Evolutionary conservation across 2,888 invertebrate species (phyloP), one percentile per base, ranked within the genome.

Genomic region (Acleris sparsana): DNA sequence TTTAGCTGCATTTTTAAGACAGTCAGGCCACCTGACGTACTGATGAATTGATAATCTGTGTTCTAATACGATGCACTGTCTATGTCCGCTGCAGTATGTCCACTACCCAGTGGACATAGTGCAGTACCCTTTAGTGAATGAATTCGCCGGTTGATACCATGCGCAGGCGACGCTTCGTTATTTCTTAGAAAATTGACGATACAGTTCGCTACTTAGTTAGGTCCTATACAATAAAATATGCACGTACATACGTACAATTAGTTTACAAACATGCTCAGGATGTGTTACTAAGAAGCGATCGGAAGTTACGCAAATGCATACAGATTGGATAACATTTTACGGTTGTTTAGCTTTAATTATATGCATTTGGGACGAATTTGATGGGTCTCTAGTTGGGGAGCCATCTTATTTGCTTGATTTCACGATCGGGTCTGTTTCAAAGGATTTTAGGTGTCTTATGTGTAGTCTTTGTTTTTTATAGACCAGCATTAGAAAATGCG

Each of bases 231-330:
- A 44, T 44, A n/a, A 44, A 44, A 44, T 20, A 25, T 25, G n/a
- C 5, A 22, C 22, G 44, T 33, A 22, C 22, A 25, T 33, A 13
- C 22, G 18, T 33, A 29, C 43, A 16, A 44, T 44, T 44, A 25
- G 56, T 63, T 57, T 63, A 57, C 22, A 52, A 57, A 63, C 63
- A 63, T 44, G 55, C 55, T 25, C 20, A n/a, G 51, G 56, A 62
- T 48, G 39, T 49, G 44, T 49, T 18, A 49, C 56, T n/a, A 43
- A 49, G 62, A 56, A n/a, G 44, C 46, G 51, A 52, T 57, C 49
- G 63, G 51, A 57, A 63, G 57, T 57, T 63, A 51, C 56, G 51
- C 25, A 51, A 56, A 57, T n/a, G 55, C 17, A 56, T 39, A 52
- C 51, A 55, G 56, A 43, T 29, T 56, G 56, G 49, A 43, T 56